phyloP scores from a whole-genome alignment of 1,140 invertebrate genomes.

The Antheraea mylitta region DNA sequence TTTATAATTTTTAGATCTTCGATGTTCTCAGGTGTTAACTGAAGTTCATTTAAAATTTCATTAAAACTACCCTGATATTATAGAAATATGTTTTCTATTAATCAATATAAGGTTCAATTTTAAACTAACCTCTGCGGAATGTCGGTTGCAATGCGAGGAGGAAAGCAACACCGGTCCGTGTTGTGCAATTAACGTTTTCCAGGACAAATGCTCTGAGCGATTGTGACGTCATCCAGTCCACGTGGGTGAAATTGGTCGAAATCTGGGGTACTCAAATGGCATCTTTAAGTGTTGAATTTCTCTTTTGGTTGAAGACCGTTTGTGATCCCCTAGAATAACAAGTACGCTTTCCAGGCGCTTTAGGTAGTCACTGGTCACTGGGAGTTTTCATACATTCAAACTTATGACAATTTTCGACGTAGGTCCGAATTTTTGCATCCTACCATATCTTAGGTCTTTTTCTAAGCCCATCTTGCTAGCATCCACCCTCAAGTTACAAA shows the following conservation, averaged over 20 bases:
- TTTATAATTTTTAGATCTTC: conserved; percentile 22
- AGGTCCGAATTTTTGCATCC: too few relatives aligned
- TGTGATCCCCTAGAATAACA: too few relatives aligned
- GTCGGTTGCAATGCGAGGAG: conserved; percentile 32
- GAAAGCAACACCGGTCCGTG: conserved; percentile 34
- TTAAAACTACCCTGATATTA: neutral
- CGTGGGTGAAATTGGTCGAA: conserved; percentile 36
- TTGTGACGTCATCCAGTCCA: conserved; percentile 43
- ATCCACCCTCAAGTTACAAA: too few relatives aligned
- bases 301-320: conserved; percentile 7
- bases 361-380: too few relatives aligned
- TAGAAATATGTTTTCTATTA: neutral
- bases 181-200: conserved; percentile 60
- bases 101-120: neutral
- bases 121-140: conserved; percentile 3
- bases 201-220: conserved; percentile 39
- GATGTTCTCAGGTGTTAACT: conserved; percentile 22
- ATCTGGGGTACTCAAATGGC: conserved; percentile 35
- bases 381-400: too few relatives aligned
- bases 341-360: too few relatives aligned
- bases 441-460: too few relatives aligned
- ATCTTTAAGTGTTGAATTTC: conserved; percentile 38
- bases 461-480: too few relatives aligned
- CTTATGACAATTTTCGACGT: too few relatives aligned
- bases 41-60: conserved; percentile 16